Base-by-base conservation (phyloP, 2,113 vertebrate species). In the Clarias macrocephalus region DNA sequence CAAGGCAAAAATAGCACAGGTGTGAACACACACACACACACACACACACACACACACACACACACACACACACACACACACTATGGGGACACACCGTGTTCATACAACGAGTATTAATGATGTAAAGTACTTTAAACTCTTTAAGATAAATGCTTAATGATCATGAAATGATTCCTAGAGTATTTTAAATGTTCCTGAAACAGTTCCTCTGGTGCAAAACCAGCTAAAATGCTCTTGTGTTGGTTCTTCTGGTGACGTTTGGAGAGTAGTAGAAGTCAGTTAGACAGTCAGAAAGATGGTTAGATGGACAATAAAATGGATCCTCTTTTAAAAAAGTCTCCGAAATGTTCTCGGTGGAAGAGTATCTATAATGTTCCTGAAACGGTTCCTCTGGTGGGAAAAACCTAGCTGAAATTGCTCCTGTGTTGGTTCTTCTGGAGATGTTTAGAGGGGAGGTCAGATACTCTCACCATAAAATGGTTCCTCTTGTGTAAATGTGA, bases 1-100 rank as follows among this genome's bases (percentile, higher is more conserved):
- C 93, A 96, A 95, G 84, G 92, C 90, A 70, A 95, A 90, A 82
- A 93, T 95, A n/a, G 93, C 95, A 23, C 96, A 96, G 96, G 97
- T 97, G 23, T 15, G 54, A 5, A 8, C 0, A 15, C 48, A 65
- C 80, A 82, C 85, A 68, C 62, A 57, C 42, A 37, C 62, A 77
- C 72, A 52, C 72, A 63, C 72, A 76, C 83, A 76, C 83, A 84
- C 48, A 84, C 82, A 83, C 33, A 66, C 60, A 68, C 33, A 42
- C 62, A 85, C 54, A 66, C n/a, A 8, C 0, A 15, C 48, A 65
- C 80, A 82, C 85, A 33, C 33, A 37, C 16, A 76, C 83, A 85
- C 73, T 3, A 1, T 25, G 2, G 21, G 11, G 10, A 30, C 12
- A 73, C 15, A 30, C 25, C 9, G 5, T 68, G 28, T 68, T 16